Evolutionary conservation across 2,797 vertebrate genomes (phyloP).

Genomic region (Alcedo quadribrachys): DNA sequence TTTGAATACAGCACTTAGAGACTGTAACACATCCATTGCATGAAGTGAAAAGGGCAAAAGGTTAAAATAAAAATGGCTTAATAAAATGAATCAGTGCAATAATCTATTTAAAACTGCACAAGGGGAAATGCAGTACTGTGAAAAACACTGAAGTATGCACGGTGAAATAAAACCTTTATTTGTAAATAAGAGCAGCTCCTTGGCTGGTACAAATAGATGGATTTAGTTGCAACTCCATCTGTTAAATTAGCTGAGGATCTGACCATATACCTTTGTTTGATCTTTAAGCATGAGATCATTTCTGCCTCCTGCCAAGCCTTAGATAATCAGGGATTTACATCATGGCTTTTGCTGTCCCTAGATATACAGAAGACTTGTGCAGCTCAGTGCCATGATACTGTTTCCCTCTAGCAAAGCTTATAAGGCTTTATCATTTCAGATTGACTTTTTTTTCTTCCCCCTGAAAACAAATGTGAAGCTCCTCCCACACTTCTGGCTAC

Average conservation of each 20-base stretch:
- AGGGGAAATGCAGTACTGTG: background rate
- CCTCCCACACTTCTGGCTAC: background rate
- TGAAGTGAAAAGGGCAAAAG: background rate
- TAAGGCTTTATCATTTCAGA: background rate
- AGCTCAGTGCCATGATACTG: background rate
- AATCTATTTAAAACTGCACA: background rate
- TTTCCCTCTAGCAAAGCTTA: background rate
- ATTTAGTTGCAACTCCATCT: background rate
- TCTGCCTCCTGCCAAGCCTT: background rate
- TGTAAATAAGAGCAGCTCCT: background rate
- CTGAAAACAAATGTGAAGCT: background rate
- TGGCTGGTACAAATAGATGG: background rate
- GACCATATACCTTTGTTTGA: background rate
- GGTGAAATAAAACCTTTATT: background rate
- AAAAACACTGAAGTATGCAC: background rate
- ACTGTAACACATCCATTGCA: background rate
- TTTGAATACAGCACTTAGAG: background rate
- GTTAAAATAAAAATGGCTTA: slow-evolving; percentile 6
- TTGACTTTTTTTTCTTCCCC: too few relatives aligned
- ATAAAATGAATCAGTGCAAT: background rate
- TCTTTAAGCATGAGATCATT: background rate
- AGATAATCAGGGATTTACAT: background rate
- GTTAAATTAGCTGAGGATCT: background rate
- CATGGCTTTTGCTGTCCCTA: background rate
- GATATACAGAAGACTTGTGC: background rate